Base-by-base conservation (phyloP, 2,797 vertebrate genomes). In the Cyprinella venusta region DNA sequence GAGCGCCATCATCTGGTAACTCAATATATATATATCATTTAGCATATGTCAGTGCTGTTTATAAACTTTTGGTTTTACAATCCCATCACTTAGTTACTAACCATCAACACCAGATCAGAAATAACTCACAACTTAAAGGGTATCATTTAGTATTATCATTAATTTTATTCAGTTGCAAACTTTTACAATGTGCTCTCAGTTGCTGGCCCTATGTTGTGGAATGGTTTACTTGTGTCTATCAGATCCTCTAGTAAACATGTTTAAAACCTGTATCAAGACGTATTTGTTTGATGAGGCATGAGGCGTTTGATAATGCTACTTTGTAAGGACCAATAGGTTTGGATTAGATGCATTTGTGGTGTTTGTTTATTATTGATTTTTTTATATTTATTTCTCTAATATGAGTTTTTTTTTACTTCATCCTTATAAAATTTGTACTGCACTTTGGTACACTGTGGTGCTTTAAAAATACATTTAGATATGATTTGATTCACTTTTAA, bases 1-100 rank as follows among this genome's bases (percentile, higher is more conserved):
- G 67, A 69, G 83, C 79, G 84, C 72, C 88, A 86, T 79, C 86
- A 75, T 76, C 80, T 87, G 84, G 80, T 56, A 16, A 24, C 9
- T 26, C 33, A 38, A 7, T 40, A 50, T 52, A n/a, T 8, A 10
- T 4, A 76, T 4, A 59, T 40, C 1, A 1, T 76, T 18, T 42
- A 26, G 18, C 16, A 36, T 8, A 40, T 2, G 18, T 42, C 2
- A 75, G 19, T n/a, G 30, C 30, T 54, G 21, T 10, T 74, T 75
- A 8, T 42, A 8, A 24, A 21, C 6, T 15, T 54, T n/a, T 52
- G 16, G 7, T 42, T 24, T 76, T 61, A 61, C 8, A 59, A 18
- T 16, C 10, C 38, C 15, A 76, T 15, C 2, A 38, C 3, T 24
- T 42, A 26, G 8, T 76, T 15, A 26, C n/a, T 42, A 2, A 12